phyloP scores from a whole-genome alignment of 2,797 vertebrate species.

The Onychomys leucogaster region DNA sequence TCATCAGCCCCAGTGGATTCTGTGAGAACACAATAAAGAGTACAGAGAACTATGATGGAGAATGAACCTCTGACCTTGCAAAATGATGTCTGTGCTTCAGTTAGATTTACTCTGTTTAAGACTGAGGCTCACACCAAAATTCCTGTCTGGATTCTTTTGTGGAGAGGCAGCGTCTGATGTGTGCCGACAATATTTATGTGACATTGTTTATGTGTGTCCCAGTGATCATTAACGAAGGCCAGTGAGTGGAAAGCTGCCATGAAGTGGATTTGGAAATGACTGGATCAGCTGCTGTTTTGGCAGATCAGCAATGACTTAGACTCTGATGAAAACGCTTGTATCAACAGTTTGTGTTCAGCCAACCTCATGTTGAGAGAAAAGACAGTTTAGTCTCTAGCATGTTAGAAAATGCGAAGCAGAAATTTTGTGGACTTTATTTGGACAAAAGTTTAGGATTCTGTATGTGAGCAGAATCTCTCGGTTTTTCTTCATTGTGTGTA shows the following conservation, averaged over 20 bases:
- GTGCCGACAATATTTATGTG: background rate
- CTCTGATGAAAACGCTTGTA: conserved; percentile 72
- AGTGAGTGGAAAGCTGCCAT: conserved; percentile 61
- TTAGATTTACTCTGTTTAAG: conserved; percentile 40
- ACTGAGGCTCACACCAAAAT: background rate
- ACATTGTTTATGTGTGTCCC: conserved; percentile 44
- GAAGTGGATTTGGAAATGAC: conserved; percentile 86
- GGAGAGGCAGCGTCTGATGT: conserved; percentile 41
- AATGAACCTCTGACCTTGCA: conserved; percentile 10
- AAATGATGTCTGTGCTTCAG: background rate
- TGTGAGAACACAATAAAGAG: background rate
- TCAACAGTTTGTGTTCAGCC: conserved; percentile 85
- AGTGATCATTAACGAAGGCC: conserved; percentile 55
- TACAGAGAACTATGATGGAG: background rate
- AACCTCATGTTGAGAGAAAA: conserved; percentile 80
- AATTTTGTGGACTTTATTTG: background rate
- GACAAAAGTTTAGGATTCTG: background rate
- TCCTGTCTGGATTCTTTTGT: conserved; percentile 68
- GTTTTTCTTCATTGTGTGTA: background rate
- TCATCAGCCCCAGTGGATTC: background rate
- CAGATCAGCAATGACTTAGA: conserved; percentile 56
- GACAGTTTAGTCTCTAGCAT: conserved; percentile 73
- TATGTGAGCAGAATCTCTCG: background rate
- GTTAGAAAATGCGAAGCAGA: conserved; percentile 51
- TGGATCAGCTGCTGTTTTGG: conserved; percentile 83